Evolutionary conservation across 2,113 vertebrate genomes (phyloP).

Genomic region (Periophthalmodon schlosseri): DNA sequence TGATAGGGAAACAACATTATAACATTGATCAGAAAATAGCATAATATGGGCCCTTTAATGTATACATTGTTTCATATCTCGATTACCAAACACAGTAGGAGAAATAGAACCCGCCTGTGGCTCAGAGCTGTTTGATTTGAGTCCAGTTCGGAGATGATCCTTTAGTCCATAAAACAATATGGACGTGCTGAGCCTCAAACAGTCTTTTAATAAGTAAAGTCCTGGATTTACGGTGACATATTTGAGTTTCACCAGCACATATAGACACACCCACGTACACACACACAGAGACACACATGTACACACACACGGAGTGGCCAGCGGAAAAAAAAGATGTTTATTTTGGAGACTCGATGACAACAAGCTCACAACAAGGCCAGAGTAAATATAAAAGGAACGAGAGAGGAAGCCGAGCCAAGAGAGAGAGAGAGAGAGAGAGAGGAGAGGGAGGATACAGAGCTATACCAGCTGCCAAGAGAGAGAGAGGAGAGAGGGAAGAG

Average conservation of each 20-base stretch:
- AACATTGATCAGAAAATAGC: no score
- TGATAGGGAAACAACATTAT: no score
- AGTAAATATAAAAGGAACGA: conserved; percentile 82
- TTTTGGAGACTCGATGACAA: conserved; percentile 82
- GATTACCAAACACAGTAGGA: neutral
- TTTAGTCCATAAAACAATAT: conserved; percentile 38
- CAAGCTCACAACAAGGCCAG: conserved; percentile 79
- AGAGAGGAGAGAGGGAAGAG: no score
- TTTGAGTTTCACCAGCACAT: conserved; percentile 64
- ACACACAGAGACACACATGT: no score
- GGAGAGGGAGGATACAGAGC: conserved; percentile 23
- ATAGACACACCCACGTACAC: neutral
- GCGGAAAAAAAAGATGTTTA: conserved; percentile 73
- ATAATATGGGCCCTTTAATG: no score
- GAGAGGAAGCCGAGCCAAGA: conserved; percentile 61
- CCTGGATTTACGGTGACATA: conserved; percentile 66
- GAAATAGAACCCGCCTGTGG: neutral
- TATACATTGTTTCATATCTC: neutral
- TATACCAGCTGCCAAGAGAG: no score
- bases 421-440: conserved; percentile 56
- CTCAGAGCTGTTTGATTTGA: neutral
- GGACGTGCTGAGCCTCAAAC: conserved; percentile 34
- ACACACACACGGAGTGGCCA: conserved; percentile 54
- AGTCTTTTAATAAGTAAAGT: conserved; percentile 56
- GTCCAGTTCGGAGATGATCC: conserved; percentile 18